Conservation (phyloP, 1,140 invertebrate genomes). For the Drosophila insularis region DNA sequence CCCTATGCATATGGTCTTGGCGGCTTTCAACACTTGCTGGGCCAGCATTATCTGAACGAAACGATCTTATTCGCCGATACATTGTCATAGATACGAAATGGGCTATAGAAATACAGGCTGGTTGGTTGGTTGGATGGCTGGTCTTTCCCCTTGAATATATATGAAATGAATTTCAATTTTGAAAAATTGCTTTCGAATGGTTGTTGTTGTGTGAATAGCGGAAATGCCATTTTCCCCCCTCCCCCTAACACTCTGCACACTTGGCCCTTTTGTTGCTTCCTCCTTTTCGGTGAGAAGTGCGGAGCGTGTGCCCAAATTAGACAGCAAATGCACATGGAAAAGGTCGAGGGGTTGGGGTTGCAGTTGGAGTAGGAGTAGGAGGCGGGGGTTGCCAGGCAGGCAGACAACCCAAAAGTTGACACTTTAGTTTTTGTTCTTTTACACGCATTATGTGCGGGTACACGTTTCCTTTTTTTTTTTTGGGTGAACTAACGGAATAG, state of each 20-base stretch:
- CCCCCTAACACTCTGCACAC: slow-evolving; percentile 7
- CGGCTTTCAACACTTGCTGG: slow-evolving; percentile 69
- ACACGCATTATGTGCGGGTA: slow-evolving; percentile 70
- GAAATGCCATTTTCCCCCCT: slow-evolving; percentile 56
- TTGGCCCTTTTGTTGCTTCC: slow-evolving; percentile 53
- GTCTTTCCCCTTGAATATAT: slow-evolving; percentile 16
- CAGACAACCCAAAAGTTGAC: slow-evolving; percentile 62
- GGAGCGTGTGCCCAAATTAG: slow-evolving; percentile 77
- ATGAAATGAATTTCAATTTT: slow-evolving; percentile 77
- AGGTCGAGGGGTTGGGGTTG: background rate
- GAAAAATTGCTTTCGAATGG: slow-evolving; percentile 74
- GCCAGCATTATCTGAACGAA: slow-evolving; percentile 41
- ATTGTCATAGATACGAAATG: slow-evolving; percentile 59
- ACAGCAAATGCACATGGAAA: slow-evolving; percentile 58
- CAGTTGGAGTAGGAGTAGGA: background rate
- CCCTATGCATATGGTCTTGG: slow-evolving; percentile 30
- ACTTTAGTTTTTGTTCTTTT: slow-evolving; percentile 57
- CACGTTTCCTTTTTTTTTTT: slow-evolving; percentile 48
- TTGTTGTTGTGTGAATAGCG: slow-evolving; percentile 68
- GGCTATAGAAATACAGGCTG: slow-evolving; percentile 35
- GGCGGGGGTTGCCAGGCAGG: slow-evolving; percentile 19
- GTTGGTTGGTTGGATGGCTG: background rate
- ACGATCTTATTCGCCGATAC: slow-evolving; percentile 69
- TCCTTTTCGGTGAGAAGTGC: slow-evolving; percentile 15
- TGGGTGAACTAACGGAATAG: slow-evolving; percentile 54